Evolutionary conservation across 2,797 vertebrate species (phyloP).

Genomic region (Emydoidea blandingii): DNA sequence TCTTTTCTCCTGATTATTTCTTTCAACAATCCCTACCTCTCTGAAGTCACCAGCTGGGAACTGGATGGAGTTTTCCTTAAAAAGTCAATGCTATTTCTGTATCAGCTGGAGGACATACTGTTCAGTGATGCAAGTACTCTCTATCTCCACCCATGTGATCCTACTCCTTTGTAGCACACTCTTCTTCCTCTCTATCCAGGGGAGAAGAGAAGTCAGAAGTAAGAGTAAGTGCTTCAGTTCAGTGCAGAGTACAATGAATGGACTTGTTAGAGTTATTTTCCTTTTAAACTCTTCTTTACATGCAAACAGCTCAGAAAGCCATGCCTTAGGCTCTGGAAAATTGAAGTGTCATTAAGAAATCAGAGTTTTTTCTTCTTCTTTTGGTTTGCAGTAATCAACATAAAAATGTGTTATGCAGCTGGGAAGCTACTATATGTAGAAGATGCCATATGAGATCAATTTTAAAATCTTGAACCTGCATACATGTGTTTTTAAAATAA

Average conservation of each 20-base stretch:
- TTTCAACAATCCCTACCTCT: background rate
- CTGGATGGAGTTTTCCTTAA: background rate
- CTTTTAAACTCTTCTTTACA: background rate
- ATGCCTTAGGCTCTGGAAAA: slow-evolving; percentile 22
- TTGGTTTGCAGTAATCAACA: slow-evolving; percentile 26
- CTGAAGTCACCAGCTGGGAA: background rate
- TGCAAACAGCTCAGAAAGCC: background rate
- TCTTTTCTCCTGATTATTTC: background rate
- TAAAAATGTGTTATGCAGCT: background rate
- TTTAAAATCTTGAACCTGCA: slow-evolving; percentile 55
- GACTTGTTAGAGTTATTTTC: background rate
- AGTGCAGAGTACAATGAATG: background rate
- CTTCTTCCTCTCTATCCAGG: background rate
- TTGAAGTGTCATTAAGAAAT: background rate
- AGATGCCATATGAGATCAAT: slow-evolving; percentile 2
- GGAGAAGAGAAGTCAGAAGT: background rate
- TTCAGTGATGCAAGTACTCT: background rate
- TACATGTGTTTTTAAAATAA: slow-evolving; percentile 32
- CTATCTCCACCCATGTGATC: background rate
- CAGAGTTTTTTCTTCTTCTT: background rate
- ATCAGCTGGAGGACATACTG: background rate
- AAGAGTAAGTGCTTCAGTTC: background rate
- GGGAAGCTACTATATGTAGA: slow-evolving; percentile 37
- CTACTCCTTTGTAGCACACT: background rate
- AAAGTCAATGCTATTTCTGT: background rate